phyloP scores from a whole-genome alignment of 2,113 vertebrate species.

The Stigmatopora argus region DNA sequence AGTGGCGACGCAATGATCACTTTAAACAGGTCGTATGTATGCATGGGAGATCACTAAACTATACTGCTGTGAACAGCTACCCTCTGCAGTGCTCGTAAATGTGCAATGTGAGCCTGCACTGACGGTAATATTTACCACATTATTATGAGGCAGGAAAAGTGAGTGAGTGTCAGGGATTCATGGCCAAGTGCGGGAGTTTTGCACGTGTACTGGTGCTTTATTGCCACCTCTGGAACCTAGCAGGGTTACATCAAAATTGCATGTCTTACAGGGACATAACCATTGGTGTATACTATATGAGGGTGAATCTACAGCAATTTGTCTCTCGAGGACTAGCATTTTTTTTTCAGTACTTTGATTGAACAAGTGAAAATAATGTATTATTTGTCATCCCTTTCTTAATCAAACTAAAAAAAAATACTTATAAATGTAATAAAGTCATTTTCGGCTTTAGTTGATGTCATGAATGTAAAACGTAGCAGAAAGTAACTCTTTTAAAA shows the following conservation, averaged over 20 bases:
- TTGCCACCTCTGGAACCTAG: slow-evolving; percentile 6
- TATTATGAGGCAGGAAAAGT: slow-evolving; percentile 17
- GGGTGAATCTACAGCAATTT: neutral
- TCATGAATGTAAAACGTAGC: neutral
- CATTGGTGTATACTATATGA: neutral
- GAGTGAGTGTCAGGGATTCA: slow-evolving; percentile 13
- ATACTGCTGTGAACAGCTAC: slow-evolving; percentile 29
- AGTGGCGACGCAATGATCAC: slow-evolving; percentile 36
- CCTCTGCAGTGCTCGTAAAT: slow-evolving; percentile 11
- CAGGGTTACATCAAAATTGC: slow-evolving; percentile 17
- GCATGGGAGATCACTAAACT: slow-evolving; percentile 45
- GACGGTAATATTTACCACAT: slow-evolving; percentile 21
- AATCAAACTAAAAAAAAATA: too few relatives aligned
- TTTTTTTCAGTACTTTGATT: neutral
- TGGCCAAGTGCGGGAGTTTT: slow-evolving; percentile 2
- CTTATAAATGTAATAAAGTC: neutral
- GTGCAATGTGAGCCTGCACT: slow-evolving; percentile 11
- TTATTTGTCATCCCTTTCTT: neutral
- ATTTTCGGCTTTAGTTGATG: neutral
- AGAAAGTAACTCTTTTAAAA: neutral
- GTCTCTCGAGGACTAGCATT: neutral
- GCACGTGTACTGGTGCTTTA: slow-evolving; percentile 10
- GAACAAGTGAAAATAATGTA: neutral
- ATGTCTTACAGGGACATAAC: slow-evolving; percentile 3
- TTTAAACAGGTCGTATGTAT: slow-evolving; percentile 65